Conservation (phyloP, 1,140 invertebrate species). For the Pararge aegeria region DNA sequence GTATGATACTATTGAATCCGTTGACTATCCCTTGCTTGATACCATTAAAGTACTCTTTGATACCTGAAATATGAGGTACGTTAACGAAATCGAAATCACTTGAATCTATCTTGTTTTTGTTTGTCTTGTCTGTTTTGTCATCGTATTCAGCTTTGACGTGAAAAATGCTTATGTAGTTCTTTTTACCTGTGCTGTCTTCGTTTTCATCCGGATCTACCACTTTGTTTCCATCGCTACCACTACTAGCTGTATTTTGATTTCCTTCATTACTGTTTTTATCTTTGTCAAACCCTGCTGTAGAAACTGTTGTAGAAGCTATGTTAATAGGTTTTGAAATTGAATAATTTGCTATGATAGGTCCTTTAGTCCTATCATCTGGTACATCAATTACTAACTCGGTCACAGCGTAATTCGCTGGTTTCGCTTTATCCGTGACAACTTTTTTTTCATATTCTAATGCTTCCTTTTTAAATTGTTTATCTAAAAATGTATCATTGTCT, state of each 20-base stretch:
- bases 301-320: slow-evolving; percentile 5
- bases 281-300: not conserved
- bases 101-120: slow-evolving; percentile 14
- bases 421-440: slow-evolving; percentile 1
- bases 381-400: slow-evolving; percentile 51
- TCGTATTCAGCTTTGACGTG: slow-evolving; percentile 44
- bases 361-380: slow-evolving; percentile 38
- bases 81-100: slow-evolving; percentile 5
- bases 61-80: slow-evolving; percentile 9
- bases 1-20: slow-evolving; percentile 30
- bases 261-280: not conserved
- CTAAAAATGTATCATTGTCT: too few species aligned
- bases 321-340: slow-evolving; percentile 36
- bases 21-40: slow-evolving; percentile 38
- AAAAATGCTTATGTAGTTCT: slow-evolving; percentile 38
- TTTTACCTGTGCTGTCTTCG: slow-evolving; percentile 29
- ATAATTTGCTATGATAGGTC: slow-evolving; percentile 44
- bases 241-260: slow-evolving; percentile 5
- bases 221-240: slow-evolving; percentile 5
- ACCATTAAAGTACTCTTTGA: slow-evolving; percentile 38
- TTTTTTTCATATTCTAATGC: not conserved
- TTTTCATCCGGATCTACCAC: not conserved
- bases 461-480: not conserved
- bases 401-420: slow-evolving; percentile 41
- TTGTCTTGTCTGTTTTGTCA: slow-evolving; percentile 11